Conservation (phyloP, 1,140 invertebrate genomes). For the Listronotus bonariensis region DNA sequence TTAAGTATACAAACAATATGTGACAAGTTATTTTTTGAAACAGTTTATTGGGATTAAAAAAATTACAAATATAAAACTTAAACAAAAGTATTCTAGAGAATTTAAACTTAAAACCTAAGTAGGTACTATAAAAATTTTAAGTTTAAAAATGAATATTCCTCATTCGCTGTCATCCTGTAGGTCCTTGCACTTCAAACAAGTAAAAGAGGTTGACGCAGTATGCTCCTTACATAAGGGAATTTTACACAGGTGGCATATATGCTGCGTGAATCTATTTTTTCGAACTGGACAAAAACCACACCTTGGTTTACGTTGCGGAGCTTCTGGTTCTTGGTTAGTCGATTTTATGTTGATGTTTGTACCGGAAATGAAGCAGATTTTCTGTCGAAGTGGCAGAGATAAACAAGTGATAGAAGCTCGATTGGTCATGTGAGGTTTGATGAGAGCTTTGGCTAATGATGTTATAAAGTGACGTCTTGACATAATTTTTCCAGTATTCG, state of each 20-base stretch:
- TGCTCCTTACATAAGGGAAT: slow-evolving; percentile 13
- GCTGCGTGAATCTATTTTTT: slow-evolving; percentile 24
- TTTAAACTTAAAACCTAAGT: neutral
- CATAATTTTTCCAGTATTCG: neutral
- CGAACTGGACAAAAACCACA: slow-evolving; percentile 16
- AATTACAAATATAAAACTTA: slow-evolving; percentile 1
- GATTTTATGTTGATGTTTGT: neutral
- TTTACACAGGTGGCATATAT: slow-evolving; percentile 9
- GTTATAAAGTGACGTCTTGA: too few relatives aligned
- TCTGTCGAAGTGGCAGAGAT: neutral
- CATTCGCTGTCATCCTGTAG: too few relatives aligned
- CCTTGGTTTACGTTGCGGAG: slow-evolving; percentile 1
- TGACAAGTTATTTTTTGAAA: slow-evolving; percentile 1
- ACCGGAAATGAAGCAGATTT: neutral
- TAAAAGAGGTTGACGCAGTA: slow-evolving; percentile 1
- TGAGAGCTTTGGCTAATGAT: too few relatives aligned
- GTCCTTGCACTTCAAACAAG: slow-evolving; percentile 7
- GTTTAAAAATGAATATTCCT: too few relatives aligned
- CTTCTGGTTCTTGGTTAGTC: neutral
- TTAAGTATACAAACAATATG: neutral
- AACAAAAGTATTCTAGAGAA: neutral
- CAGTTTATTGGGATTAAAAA: too few relatives aligned
- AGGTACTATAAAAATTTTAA: slow-evolving; percentile 4
- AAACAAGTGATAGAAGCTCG: neutral
- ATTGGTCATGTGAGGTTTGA: neutral